Base-by-base conservation (phyloP, 92 coral and sea anemone genomes). In the Epizoanthus fatuus region DNA sequence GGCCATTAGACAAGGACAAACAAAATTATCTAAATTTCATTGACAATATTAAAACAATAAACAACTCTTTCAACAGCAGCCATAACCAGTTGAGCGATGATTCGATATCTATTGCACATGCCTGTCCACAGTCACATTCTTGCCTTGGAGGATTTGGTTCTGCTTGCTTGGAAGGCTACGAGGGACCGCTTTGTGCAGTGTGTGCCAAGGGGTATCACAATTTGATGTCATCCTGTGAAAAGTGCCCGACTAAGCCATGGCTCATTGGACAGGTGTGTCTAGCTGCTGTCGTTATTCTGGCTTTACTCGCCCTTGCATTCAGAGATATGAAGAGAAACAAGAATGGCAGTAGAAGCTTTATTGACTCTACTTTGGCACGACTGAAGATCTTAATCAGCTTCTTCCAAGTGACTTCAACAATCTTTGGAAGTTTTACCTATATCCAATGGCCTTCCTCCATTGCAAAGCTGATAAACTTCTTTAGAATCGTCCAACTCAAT, bases 171-270 rank as follows among this genome's bases (percentile, higher is more conserved):
- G 42, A 38, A 49, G 93, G 93, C 15, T 85, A 89, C 72, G 63
- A 74, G 0, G 93, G 93, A 7, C 93, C 93, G 13, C 54, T 89
- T 4, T 89, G 93, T 79, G 89, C 93, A 17, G 93, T 85, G 32
- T 89, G 93, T 76, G 60, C 76, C 47, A 69, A 84, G 47, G 75
- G 85, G 14, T 72, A 89, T 57, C 74, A 67, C 53, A 69, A 72
- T 22, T 0, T 22, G 25, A 22, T 22, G 25, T 22, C 25, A 22
- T 22, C 25, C 25, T 22, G 25, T 0, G 39, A 32, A 64, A 40
- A 76, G 63, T 89, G 93, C n/a, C 90, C 93, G 12, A 64, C n/a
- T 13, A 42, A 44, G 19, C 72, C 75, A 5, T 89, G 93, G 93
- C 53, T 85, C 62, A n/a, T 84, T 56, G 39, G 75, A 10, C 93